These are phyloP conservation scores for Mamestra brassicae DNA, from an alignment of 2,888 invertebrate genomes.

Conservation along the genomic window DNA sequence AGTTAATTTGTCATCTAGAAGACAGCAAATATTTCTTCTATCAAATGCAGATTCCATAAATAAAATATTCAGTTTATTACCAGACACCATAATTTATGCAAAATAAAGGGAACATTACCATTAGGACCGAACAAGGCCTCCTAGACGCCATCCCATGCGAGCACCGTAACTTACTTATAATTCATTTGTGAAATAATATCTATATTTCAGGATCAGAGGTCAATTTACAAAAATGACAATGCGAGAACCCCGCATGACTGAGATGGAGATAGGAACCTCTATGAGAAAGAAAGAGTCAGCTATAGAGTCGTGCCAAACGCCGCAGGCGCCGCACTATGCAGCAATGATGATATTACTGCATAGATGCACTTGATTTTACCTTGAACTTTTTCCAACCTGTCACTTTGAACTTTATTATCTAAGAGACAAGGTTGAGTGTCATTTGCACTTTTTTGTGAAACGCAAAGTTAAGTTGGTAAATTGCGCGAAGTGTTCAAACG, in stretches of 20 bases:
- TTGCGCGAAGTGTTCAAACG: slow-evolving; percentile 71
- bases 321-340: slow-evolving; percentile 80
- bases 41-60: not conserved
- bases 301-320: slow-evolving; percentile 76
- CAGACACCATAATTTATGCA: slow-evolving; percentile 28
- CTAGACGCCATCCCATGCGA: slow-evolving; percentile 68
- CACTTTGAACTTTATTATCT: slow-evolving; percentile 68
- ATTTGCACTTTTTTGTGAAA: slow-evolving; percentile 28
- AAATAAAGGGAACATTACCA: slow-evolving; percentile 35
- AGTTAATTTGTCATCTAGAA: not conserved
- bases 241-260: slow-evolving; percentile 74
- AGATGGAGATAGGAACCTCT: slow-evolving; percentile 63
- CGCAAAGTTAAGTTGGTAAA: slow-evolving; percentile 64
- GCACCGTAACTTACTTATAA: slow-evolving; percentile 71
- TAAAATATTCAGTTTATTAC: not conserved
- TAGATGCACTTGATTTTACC: slow-evolving; percentile 70
- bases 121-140: slow-evolving; percentile 40
- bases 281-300: slow-evolving; percentile 67
- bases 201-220: slow-evolving; percentile 85
- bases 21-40: not conserved
- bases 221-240: slow-evolving; percentile 88
- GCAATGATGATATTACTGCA: slow-evolving; percentile 82
- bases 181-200: slow-evolving; percentile 84
- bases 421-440: slow-evolving; percentile 64
- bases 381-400: slow-evolving; percentile 50